Evolutionary conservation across 2,797 vertebrate genomes (phyloP).

Genomic region (Chaunax sp.): DNA sequence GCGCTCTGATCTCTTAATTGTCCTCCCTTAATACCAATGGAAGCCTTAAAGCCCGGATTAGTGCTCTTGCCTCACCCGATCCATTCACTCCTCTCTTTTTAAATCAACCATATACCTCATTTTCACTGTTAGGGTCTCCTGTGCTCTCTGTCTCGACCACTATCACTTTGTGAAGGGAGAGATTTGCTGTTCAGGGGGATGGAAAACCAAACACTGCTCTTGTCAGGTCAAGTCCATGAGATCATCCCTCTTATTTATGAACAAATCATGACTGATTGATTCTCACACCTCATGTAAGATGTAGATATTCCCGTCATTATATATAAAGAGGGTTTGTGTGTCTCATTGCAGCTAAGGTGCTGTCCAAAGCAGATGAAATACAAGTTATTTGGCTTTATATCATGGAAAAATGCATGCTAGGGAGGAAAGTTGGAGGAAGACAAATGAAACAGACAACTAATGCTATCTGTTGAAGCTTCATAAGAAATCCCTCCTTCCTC

Average conservation of each 20-base stretch:
- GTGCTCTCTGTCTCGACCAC: conserved; percentile 17
- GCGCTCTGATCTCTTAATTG: conserved; percentile 60
- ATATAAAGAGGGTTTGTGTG: not conserved
- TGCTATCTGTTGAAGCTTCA: not conserved
- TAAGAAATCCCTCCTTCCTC: too few relatives aligned
- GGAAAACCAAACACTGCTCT: too few relatives aligned
- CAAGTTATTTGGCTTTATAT: too few relatives aligned
- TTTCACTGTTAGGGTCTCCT: conserved; percentile 11
- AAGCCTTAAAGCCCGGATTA: conserved; percentile 72
- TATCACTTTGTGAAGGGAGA: conserved; percentile 21
- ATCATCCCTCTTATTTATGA: too few relatives aligned
- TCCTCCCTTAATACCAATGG: conserved; percentile 53
- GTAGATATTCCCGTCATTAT: too few relatives aligned
- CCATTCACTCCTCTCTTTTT: not conserved
- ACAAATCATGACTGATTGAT: too few relatives aligned
- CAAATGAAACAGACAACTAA: not conserved
- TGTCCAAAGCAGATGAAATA: conserved; percentile 24
- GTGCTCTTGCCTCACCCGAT: conserved; percentile 4
- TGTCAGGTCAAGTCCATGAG: too few relatives aligned
- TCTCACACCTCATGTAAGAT: too few relatives aligned
- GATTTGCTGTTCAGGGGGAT: too few relatives aligned
- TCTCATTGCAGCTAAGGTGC: conserved; percentile 4
- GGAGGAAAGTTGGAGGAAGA: conserved; percentile 2
- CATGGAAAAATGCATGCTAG: too few relatives aligned
- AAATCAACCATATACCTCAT: conserved; percentile 11